A percentile compares a stretch with the other conserved stretches of the same genome.
Conservation (phyloP, 2,113 vertebrate species). For the Acrocephalus kingi region DNA sequence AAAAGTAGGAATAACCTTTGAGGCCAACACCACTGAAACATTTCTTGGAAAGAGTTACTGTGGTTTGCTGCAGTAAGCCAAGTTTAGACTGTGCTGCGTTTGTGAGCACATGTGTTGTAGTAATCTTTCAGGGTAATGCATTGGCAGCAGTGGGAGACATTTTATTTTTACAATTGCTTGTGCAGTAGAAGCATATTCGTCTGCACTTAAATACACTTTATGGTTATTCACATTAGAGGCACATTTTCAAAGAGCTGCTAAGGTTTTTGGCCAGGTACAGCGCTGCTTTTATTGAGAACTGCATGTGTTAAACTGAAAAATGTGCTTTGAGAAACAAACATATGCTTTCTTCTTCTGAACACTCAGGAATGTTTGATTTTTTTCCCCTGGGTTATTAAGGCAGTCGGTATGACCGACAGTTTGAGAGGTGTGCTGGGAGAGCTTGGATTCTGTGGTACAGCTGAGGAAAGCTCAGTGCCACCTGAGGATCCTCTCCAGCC, state of each 20-base stretch:
- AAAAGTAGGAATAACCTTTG: slow-evolving; percentile 60
- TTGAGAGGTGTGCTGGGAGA: not conserved
- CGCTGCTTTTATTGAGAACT: slow-evolving; percentile 8
- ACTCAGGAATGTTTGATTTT: not conserved
- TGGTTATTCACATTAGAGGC: slow-evolving; percentile 54
- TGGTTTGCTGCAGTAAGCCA: slow-evolving; percentile 56
- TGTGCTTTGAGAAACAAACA: not conserved
- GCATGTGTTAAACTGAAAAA: not conserved
- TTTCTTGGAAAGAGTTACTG: slow-evolving; percentile 65
- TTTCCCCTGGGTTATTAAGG: not conserved
- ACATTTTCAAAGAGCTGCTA: slow-evolving; percentile 60
- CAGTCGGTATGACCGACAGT: not conserved
- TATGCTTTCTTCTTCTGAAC: not conserved
- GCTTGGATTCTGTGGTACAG: not conserved
- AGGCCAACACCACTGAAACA: slow-evolving; percentile 62
- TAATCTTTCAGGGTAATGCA: slow-evolving; percentile 72
- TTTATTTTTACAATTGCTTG: slow-evolving; percentile 72
- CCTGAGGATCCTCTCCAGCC: not conserved
- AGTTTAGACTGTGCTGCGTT: slow-evolving; percentile 65
- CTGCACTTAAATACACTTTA: slow-evolving; percentile 44
- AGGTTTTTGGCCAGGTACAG: slow-evolving; percentile 42
- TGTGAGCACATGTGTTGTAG: slow-evolving; percentile 74
- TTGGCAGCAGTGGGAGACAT: slow-evolving; percentile 63
- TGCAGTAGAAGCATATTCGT: slow-evolving; percentile 49
- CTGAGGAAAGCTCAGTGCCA: not conserved